phyloP scores from a whole-genome alignment of 2,797 vertebrate species.

The Danionella dracula region DNA sequence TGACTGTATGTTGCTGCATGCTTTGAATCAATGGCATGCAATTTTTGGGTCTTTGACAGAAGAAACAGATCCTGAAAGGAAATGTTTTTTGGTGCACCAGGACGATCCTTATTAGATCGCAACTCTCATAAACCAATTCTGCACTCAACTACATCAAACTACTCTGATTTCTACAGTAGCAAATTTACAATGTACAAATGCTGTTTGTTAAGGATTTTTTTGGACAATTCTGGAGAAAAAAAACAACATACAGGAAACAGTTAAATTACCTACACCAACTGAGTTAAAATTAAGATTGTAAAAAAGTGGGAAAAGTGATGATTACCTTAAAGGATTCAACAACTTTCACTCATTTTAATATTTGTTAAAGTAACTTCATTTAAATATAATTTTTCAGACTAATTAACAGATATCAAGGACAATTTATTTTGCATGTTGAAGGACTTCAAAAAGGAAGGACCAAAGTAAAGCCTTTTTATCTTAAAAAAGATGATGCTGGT shows the following conservation, averaged over 20 bases:
- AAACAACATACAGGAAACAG: no score
- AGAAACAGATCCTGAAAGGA: no score
- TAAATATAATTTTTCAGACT: neutral
- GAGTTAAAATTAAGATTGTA: no score
- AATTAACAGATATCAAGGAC: conserved; percentile 2
- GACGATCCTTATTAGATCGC: conserved; percentile 37
- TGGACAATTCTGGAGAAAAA: neutral
- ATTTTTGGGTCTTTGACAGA: conserved; percentile 28
- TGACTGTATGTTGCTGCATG: conserved; percentile 33
- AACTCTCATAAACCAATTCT: no score
- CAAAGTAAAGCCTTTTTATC: conserved; percentile 1
- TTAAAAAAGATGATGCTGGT: neutral
- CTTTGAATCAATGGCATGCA: conserved; percentile 21
- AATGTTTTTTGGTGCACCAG: conserved; percentile 16
- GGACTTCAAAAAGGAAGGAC: neutral
- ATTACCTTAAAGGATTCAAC: neutral
- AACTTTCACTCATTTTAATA: neutral
- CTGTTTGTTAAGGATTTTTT: no score
- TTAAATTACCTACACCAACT: no score
- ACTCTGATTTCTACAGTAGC: neutral
- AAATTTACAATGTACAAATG: no score
- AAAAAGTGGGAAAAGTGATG: no score
- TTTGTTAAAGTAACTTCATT: neutral
- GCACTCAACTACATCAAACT: no score
- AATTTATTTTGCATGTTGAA: neutral